Conservation (phyloP, 2,888 invertebrate species). For the Reticulitermes lucifugus region DNA sequence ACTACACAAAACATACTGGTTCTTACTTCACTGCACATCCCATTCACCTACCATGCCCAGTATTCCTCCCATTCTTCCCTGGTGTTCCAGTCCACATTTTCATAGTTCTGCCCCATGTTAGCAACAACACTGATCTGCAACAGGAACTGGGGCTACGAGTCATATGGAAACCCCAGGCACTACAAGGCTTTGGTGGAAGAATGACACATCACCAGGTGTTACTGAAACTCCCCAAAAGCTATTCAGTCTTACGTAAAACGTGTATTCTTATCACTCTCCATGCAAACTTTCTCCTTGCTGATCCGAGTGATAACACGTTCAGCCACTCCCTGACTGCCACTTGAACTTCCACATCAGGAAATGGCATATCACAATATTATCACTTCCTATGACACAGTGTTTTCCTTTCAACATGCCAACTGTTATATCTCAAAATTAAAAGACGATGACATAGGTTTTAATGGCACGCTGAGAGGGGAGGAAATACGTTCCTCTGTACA, state of each 20-base stretch:
- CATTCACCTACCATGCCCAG: slow-evolving; percentile 43
- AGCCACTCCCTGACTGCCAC: no score
- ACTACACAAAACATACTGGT: neutral
- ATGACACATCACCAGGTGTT: slow-evolving; percentile 8
- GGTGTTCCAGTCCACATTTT: slow-evolving; percentile 8
- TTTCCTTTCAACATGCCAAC: no score
- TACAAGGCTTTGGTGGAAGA: neutral
- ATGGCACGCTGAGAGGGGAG: no score
- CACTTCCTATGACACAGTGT: no score
- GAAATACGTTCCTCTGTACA: no score
- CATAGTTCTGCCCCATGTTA: slow-evolving; percentile 30
- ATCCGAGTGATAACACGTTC: neutral
- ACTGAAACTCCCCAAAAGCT: neutral
- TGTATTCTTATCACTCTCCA: neutral
- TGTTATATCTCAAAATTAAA: no score
- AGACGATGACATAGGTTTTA: no score
- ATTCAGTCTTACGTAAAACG: neutral
- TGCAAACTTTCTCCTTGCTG: slow-evolving; percentile 9
- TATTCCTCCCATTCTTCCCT: slow-evolving; percentile 38
- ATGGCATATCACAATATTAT: no score
- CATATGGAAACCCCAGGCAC: slow-evolving; percentile 8
- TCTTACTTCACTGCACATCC: neutral
- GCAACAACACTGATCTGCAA: neutral
- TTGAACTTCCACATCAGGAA: no score
- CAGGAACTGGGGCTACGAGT: slow-evolving; percentile 5